A percentile compares a stretch with the other conserved stretches of the same genome.
These are phyloP conservation scores for Leptinotarsa haldemani DNA, from an alignment of 2,888 invertebrate genomes.

Conservation along the genomic window DNA sequence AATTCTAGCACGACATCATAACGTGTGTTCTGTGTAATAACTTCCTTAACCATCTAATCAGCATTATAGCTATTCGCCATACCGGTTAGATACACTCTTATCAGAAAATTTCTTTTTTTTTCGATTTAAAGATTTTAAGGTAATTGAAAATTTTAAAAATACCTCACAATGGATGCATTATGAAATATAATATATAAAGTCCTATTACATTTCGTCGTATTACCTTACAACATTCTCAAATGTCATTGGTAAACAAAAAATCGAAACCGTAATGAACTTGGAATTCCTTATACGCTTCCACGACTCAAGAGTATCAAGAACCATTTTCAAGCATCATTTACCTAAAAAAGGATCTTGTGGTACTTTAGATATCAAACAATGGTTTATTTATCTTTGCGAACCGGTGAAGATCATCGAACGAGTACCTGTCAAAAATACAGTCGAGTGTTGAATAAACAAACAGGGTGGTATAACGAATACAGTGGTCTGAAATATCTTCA, in stretches of 20 bases:
- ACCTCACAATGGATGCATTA: no score
- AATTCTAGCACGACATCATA: no score
- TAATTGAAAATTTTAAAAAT: no score
- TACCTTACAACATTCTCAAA: neutral
- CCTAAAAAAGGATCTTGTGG: slow-evolving; percentile 38
- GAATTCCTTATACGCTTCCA: slow-evolving; percentile 24
- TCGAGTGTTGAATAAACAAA: slow-evolving; percentile 31
- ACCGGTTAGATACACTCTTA: no score
- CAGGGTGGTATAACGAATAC: slow-evolving; percentile 9
- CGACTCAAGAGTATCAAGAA: slow-evolving; percentile 27
- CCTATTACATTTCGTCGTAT: no score
- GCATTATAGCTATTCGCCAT: no score
- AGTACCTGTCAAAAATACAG: slow-evolving; percentile 35
- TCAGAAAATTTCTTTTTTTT: no score
- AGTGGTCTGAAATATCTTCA: neutral
- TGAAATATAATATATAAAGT: no score
- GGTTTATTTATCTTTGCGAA: slow-evolving; percentile 37
- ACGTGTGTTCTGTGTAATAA: no score
- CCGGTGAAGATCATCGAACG: slow-evolving; percentile 36
- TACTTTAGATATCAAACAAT: slow-evolving; percentile 37
- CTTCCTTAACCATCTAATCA: no score
- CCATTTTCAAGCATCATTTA: slow-evolving; percentile 37
- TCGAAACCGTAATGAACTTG: slow-evolving; percentile 28
- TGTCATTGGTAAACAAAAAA: slow-evolving; percentile 8
- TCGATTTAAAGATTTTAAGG: no score